A percentile compares a stretch with the other conserved stretches of the same genome.
Conservation (phyloP, 2,113 vertebrate species). For the Hyperopisus bebe region DNA sequence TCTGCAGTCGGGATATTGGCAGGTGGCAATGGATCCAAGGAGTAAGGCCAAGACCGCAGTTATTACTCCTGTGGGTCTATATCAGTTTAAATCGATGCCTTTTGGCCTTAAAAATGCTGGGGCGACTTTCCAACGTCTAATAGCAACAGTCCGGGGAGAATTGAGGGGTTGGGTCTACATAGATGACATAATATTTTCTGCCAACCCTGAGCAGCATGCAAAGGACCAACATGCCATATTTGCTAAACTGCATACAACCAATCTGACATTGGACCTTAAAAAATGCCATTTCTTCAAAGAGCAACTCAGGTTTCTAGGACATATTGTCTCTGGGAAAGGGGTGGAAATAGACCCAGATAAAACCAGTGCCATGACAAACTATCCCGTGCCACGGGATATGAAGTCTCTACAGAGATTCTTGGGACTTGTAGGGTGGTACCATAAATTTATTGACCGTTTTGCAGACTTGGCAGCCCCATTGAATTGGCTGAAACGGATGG, state of each 20-base stretch:
- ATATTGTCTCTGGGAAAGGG: not conserved
- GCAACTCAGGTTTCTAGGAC: conserved; percentile 4
- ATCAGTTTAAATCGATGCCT: not conserved
- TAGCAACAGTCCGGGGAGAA: too few relatives aligned
- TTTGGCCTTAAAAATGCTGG: not conserved
- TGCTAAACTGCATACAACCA: not conserved
- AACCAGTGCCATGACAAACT: not conserved
- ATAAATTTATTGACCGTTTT: conserved; percentile 20
- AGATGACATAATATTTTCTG: not conserved
- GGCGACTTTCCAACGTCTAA: not conserved
- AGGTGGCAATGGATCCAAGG: not conserved
- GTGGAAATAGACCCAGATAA: not conserved
- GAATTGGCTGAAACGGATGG: not conserved
- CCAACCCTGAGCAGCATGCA: not conserved
- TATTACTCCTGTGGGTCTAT: not conserved
- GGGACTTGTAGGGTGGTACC: conserved; percentile 24
- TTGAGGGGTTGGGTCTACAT: not conserved
- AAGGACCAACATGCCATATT: not conserved
- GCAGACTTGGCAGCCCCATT: not conserved
- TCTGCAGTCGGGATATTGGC: conserved; percentile 10
- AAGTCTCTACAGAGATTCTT: conserved; percentile 13
- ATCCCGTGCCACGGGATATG: not conserved
- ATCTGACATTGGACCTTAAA: conserved; percentile 8
- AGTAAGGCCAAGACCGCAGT: not conserved
- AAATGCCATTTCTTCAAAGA: not conserved